A percentile compares a stretch with the other conserved stretches of the same genome.
These are phyloP conservation scores for Protobothrops flavoviridis DNA, from an alignment of 2,113 vertebrate species.

Conservation along the genomic window DNA sequence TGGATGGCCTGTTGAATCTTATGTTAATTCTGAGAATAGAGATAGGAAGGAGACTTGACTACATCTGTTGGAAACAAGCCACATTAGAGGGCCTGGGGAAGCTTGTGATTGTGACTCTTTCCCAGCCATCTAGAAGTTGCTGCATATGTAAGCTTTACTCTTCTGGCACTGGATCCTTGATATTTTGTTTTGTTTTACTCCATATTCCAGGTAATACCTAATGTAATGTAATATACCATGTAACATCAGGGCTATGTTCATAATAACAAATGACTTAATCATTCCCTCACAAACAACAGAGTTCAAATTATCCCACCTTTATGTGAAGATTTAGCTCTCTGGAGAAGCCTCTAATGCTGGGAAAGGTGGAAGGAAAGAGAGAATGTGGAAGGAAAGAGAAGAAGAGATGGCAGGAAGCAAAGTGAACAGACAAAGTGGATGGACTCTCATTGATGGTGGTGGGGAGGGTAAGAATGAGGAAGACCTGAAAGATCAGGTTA, in stretches of 20 bases:
- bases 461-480: not conserved
- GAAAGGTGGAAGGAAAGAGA: not conserved
- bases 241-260: not conserved
- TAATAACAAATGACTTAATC: not conserved
- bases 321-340: not conserved
- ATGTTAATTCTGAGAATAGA: not conserved
- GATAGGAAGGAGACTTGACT: not conserved
- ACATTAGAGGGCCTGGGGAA: not conserved
- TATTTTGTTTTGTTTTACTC: not conserved
- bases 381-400: not conserved
- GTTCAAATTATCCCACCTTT: not conserved
- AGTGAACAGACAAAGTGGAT: too few relatives aligned
- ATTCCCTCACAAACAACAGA: not conserved
- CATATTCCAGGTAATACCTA: not conserved
- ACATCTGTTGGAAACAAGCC: not conserved
- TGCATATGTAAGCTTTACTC: not conserved
- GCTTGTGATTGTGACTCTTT: not conserved
- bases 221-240: not conserved
- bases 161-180: not conserved
- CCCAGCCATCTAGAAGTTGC: not conserved
- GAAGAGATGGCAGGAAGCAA: not conserved
- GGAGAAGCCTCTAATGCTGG: not conserved
- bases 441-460: not conserved
- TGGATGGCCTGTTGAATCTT: not conserved
- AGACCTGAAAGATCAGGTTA: not conserved